Evolutionary conservation across 2,888 invertebrate genomes (phyloP).

Genomic region (Operophtera brumata): DNA sequence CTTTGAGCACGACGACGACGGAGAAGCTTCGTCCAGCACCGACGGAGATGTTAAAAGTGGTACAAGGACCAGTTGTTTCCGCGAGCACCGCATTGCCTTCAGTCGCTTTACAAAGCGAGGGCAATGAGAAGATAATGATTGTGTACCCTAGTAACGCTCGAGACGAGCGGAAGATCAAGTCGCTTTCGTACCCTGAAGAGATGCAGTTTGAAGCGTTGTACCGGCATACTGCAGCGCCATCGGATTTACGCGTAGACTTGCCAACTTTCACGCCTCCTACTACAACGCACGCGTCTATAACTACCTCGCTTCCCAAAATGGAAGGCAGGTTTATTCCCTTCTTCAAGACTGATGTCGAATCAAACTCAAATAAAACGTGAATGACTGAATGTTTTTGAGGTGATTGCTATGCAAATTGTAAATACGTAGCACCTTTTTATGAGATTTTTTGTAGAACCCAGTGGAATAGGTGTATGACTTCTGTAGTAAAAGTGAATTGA

Average conservation of each 20-base stretch:
- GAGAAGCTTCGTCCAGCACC: conserved; percentile 58
- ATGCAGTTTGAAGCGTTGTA: conserved; percentile 76
- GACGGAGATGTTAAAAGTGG: conserved; percentile 64
- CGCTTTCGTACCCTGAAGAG: conserved; percentile 75
- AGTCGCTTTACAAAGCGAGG: conserved; percentile 64
- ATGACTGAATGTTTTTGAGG: conserved; percentile 6
- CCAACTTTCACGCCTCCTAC: conserved; percentile 80
- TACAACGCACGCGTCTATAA: conserved; percentile 40
- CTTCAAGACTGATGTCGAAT: conserved; percentile 39
- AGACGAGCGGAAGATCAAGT: conserved; percentile 73
- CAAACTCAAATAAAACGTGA: conserved; percentile 39
- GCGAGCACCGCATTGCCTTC: conserved; percentile 73
- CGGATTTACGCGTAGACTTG: conserved; percentile 75
- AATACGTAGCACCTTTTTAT: conserved; percentile 20
- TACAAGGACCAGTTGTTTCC: conserved; percentile 57
- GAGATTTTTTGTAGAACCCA: conserved; percentile 27
- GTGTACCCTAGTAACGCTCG: conserved; percentile 76
- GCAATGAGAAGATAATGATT: conserved; percentile 70
- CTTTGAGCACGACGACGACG: conserved; percentile 49
- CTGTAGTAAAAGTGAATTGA: conserved; percentile 36
- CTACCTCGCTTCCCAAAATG: conserved; percentile 35
- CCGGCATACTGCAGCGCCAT: conserved; percentile 64
- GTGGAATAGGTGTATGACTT: conserved; percentile 29
- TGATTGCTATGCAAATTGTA: conserved; percentile 25
- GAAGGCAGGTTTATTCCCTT: conserved; percentile 62